Base-by-base conservation (phyloP, 1,140 invertebrate genomes). In the Drosophila bifasciata region DNA sequence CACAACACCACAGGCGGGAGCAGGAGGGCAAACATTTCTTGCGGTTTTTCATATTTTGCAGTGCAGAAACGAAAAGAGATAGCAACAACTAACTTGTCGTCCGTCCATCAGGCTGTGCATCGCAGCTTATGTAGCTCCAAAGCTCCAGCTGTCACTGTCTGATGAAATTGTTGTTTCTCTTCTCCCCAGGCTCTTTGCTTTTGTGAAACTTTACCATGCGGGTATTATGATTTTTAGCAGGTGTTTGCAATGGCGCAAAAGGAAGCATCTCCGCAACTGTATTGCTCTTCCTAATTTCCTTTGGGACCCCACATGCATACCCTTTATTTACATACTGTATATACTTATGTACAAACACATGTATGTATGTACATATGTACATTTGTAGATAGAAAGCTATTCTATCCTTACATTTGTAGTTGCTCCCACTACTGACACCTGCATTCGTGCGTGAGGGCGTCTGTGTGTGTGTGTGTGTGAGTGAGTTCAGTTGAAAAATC, bases 61-160 rank as follows among this genome's bases (percentile, higher is more conserved):
- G 28, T 36, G 32, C 32, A 36, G 3, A 13, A 13, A 13, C 1
- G 23, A 13, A 36, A 36, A 36, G 11, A 36, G 25, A 13, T 4
- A 36, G 13, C 11, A 36, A 4, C 11, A 36, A 32, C 32, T 28
- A 36, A 25, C 6, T 25, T 6, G 5, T 25, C 7, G 23, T 5
- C 11, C 3, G n/a, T 7, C 49, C 28, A 39, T 15, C 5, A 11
- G 2, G 5, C 16, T 16, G 48, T 36, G 46, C 58, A 76, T 79
- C 85, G 76, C 76, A 85, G 80, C 80, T 80, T 80, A n/a, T n/a
- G n/a, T n/a, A 57, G 32, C 53, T 45, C 52, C 39, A 45, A 36
- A 50, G 36, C 17, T 44, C 39, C 46, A 55, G 25, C 32, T 55
- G 53, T 45, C 52, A 51, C 52, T 56, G 48, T 25, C 16, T 60